A percentile compares a stretch with the other conserved stretches of the same genome.
Conservation (phyloP, 2,113 vertebrate genomes). For the Desmodus rotundus region DNA sequence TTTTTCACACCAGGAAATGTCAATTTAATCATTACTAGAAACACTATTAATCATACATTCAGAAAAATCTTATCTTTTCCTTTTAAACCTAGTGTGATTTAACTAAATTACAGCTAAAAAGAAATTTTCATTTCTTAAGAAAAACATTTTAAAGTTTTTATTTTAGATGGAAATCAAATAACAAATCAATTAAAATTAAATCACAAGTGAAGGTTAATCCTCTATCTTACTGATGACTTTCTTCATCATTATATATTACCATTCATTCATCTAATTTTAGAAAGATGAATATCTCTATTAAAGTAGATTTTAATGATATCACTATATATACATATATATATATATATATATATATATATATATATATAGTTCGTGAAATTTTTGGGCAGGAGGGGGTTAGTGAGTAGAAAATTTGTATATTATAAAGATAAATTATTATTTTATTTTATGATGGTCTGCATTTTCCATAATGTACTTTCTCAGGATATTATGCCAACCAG, state of each 20-base stretch:
- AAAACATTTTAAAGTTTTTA: neutral
- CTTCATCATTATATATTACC: conserved; percentile 24
- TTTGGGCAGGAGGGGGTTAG: neutral
- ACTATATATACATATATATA: neutral
- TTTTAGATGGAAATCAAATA: neutral
- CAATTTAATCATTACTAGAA: conserved; percentile 68
- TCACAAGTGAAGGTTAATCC: neutral
- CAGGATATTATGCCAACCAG: neutral
- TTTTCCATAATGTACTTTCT: neutral
- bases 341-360: neutral
- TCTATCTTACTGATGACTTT: neutral
- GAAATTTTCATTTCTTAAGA: neutral
- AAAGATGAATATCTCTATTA: neutral
- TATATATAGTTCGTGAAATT: neutral
- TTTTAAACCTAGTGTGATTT: conserved; percentile 8
- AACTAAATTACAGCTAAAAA: neutral
- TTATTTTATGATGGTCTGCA: neutral
- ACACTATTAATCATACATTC: conserved; percentile 24
- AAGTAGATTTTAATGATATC: conserved; percentile 26
- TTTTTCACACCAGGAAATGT: conserved; percentile 68
- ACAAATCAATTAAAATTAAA: conserved; percentile 32
- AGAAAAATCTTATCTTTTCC: conserved; percentile 56
- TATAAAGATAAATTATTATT: neutral
- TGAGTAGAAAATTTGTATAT: neutral
- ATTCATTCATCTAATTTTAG: conserved; percentile 32